These are phyloP conservation scores for Callocephalon fimbriatum DNA, from an alignment of 2,113 vertebrate genomes.

Conservation along the genomic window DNA sequence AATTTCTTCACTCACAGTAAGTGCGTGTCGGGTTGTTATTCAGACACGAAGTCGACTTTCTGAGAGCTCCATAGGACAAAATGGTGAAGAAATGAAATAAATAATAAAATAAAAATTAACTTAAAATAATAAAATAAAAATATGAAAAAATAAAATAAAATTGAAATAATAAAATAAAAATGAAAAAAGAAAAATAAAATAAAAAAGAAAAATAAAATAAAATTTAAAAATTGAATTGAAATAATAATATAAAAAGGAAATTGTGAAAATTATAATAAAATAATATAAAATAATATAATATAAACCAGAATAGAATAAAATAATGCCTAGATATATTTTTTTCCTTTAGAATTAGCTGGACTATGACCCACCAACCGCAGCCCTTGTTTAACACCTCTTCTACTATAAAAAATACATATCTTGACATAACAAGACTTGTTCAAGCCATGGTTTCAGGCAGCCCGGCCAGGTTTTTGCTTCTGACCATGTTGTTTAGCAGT, in stretches of 20 bases:
- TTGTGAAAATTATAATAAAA: too few species aligned
- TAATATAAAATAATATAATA: too few species aligned
- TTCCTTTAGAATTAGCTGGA: conserved; percentile 8
- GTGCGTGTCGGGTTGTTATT: conserved; percentile 12
- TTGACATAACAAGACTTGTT: background rate
- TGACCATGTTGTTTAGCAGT: background rate
- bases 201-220: background rate
- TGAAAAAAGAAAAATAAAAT: background rate
- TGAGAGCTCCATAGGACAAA: background rate
- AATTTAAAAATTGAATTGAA: background rate
- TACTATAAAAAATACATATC: conserved; percentile 18
- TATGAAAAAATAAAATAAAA: background rate
- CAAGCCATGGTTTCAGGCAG: background rate
- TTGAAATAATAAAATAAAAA: background rate
- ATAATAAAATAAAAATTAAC: background rate
- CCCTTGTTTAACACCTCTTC: background rate
- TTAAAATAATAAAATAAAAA: too few species aligned
- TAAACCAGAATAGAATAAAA: background rate
- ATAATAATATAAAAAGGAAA: background rate
- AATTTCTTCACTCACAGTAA: conserved; percentile 12
- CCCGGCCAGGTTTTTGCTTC: background rate
- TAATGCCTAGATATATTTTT: background rate
- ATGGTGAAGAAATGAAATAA: background rate
- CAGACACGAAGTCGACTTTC: background rate
- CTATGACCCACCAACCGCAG: accelerated